Base-by-base conservation (phyloP, 2,888 invertebrate species). In the Geophilus truncorum region DNA sequence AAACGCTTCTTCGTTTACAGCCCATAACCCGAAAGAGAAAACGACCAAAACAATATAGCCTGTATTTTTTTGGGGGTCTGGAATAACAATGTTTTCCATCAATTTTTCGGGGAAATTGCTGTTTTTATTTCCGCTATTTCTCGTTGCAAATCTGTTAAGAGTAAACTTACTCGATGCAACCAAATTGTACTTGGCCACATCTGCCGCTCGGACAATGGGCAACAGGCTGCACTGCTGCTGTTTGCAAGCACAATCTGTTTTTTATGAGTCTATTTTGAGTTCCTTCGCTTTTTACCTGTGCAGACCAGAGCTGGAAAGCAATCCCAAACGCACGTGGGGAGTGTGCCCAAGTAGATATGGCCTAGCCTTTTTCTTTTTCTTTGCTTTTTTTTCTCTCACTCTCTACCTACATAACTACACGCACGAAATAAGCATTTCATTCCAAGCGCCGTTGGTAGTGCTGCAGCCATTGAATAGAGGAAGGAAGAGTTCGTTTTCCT, bases 191-290 rank as follows among this genome's bases (percentile, higher is more conserved):
- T 70, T 70, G 70, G 70, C 70, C 70, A 70, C 70, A 70, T 70
- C 70, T 70, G 70, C 57, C 15, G 15, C n/a, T 70, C 70, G 70
- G 70, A 70, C 70, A 70, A 70, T 70, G 70, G 70, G 28, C 70
- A 70, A 70, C 70, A 70, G 70, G 70, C 70, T 70, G 70, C 70
- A 28, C 28, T 28, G 70, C 25, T 70, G 70, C 70, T 70, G 70
- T 70, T 70, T 70, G 70, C 70, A 70, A 70, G 70, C 70, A 70
- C 70, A 70, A 70, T 70, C 70, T 70, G 70, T 70, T 70, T 70
- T 70, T 70, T 70, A 70, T 70, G 70, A 70, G 70, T 70, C 70
- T 70, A 70, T 70, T 70, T 70, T 70, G 70, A 70, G 70, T 70
- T n/a, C 70, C 70, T 70, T 70, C 70, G 70, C 70, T 70, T 70